Evolutionary conservation across 2,797 vertebrate species (phyloP), one percentile per base, ranked within the genome.

Genomic region (Rhinella marina): DNA sequence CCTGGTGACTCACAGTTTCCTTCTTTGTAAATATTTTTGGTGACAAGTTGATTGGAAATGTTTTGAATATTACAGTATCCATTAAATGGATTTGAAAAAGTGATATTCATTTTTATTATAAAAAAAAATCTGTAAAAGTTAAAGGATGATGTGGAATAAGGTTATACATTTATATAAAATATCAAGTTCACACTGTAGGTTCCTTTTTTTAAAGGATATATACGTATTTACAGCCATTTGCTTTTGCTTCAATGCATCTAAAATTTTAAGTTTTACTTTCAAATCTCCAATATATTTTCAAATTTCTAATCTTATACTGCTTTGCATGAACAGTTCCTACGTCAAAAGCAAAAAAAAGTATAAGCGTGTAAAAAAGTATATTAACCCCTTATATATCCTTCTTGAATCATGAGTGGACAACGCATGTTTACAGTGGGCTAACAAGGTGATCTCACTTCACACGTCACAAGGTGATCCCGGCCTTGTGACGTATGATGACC

Each of bases 1-100:
- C 57, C 73, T 66, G 75, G 73, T 86, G 84, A 86, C 84, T 86
- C 84, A 86, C 8, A 78, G 52, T 86, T 86, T 78, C 84, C 84
- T 78, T 50, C 75, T 86, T 86, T 41, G 66, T 61, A 86, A 77
- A 85, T 12, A 50, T 64, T 78, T 86, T 54, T 62, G n/a, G 72
- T 32, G 12, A 73, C 70, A 77, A 23, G 61, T 48, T 84, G 82
- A 84, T 66, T 73, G 62, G 66, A 52, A 72, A 73, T 70, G 68
- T 50, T 75, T 9, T 50, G 52, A 75, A 23, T n/a, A n/a, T 75
- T 75, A 75, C 72, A 52, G 41, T 75, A 75, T 75, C 41, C 72
- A 75, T 75, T 50, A 75, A 75, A 50, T 75, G 41, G 41, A 50
- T 23, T 75, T 23, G 2, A 75, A n/a, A 41, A 23, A 75, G 72